Evolutionary conservation across 2,888 invertebrate species (phyloP).

Genomic region (Nudaria mundana): DNA sequence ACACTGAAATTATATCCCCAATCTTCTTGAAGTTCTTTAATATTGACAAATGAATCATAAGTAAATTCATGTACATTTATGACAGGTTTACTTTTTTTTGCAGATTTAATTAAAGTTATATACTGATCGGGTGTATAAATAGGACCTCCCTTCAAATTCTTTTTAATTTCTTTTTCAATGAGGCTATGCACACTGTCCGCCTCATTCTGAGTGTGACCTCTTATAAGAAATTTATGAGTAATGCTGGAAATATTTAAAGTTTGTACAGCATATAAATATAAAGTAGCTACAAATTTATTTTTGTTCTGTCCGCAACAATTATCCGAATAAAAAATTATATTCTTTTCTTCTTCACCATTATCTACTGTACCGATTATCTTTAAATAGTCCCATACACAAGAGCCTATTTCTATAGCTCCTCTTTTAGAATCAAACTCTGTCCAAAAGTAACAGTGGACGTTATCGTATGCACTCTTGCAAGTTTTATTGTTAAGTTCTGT

Average conservation of each 20-base stretch:
- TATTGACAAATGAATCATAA: neutral
- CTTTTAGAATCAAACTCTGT: neutral
- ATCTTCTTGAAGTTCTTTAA: conserved; percentile 4
- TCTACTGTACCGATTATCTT: neutral
- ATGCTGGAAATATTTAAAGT: neutral
- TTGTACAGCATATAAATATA: conserved; percentile 1
- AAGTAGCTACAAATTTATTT: neutral
- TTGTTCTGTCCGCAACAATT: conserved; percentile 1
- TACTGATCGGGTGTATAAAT: conserved; percentile 18
- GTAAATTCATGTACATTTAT: conserved; percentile 6
- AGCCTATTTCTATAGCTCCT: neutral
- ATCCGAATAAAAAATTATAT: conserved; percentile 1
- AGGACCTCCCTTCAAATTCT: conserved; percentile 5
- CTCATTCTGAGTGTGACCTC: conserved; percentile 22
- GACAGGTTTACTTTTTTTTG: conserved; percentile 5
- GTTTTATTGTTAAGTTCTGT: neutral
- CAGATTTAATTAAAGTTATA: conserved; percentile 15
- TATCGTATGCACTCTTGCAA: neutral
- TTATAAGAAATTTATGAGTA: conserved; percentile 16
- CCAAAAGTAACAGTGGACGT: neutral
- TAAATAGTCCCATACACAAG: conserved; percentile 1
- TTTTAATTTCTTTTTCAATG: conserved; percentile 22
- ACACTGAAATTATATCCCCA: neutral
- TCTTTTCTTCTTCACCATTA: neutral
- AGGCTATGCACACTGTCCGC: conserved; percentile 15